Base-by-base conservation (phyloP, 2,113 vertebrate species). In the Alethe diademata region DNA sequence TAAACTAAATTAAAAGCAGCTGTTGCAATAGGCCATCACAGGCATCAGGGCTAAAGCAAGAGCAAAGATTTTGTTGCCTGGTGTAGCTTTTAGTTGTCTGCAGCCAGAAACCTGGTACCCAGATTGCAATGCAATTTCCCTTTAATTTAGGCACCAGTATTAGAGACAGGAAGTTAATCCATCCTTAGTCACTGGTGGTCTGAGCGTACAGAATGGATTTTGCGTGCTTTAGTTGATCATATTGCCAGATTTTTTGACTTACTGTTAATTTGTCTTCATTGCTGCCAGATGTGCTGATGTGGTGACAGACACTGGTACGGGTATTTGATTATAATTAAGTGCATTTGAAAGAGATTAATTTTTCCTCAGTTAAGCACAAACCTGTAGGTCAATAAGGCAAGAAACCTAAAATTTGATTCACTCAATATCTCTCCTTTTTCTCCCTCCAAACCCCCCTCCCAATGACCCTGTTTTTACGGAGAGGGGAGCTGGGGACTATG, bases 241-340 rank as follows among this genome's bases (percentile, higher is more conserved):
- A 92, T 90, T 96, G 97, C 98, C 97, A 98, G 96, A 98, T 98
- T 98, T 98, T 98, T 93, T 62, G 95, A 96, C 95, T 98, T 91
- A 83, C 5, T 97, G 95, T 97, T 98, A 98, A 98, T 98, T 98
- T 98, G 97, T 96, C 96, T 97, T 98, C 94, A 98, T 98, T 97
- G 96, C 93, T 98, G 95, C 98, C 99, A 99, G 98, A 98, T 98
- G 98, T 98, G 97, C 96, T 89, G 96, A 97, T 97, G 97, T 96
- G 96, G 92, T 97, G 95, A 97, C 97, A 98, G 97, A 98, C 96
- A 95, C 95, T 92, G 91, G 96, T 98, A 97, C 50, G 67, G 69
- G 33, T 62, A 89, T 91, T 95, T 92, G 62, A 70, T 97, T 66
- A 94, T 95, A 96, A 95, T 88, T 93, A 97, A 96, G 57, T 76